Evolutionary conservation across 2,888 invertebrate genomes (phyloP), one percentile per base, ranked within the genome.

Genomic region (Watsonalla cultraria): DNA sequence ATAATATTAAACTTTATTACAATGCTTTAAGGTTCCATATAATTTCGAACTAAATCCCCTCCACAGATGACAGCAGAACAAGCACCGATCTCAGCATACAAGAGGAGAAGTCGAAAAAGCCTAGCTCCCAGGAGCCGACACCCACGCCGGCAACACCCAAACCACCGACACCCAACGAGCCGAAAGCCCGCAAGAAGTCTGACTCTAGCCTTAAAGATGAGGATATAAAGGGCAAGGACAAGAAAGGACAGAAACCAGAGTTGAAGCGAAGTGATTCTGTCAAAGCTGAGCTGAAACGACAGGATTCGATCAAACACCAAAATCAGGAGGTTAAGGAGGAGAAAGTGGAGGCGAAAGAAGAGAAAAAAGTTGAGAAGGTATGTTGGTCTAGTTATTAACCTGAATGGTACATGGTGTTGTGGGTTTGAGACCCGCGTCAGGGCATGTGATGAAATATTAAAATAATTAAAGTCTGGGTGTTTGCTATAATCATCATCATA

Each of bases 151-250:
- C 37, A 5, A 37, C 37, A 37, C 37, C 42, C 42, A 42, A 8
- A 2, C 42, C 42, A 11, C 46, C 62, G 35, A 51, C 64, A 13
- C 59, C 68, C 0, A 59, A 57, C 15, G 82, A 80, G 45, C 80
- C 74, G 0, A 90, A 88, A 61, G 59, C 79, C 1, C 72, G 88
- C 35, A 89, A 89, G 67, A 90, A 88, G 57, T 86, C 89, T 0
- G 90, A 90, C 65, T 80, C 89, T 0, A 86, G 86, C 53, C 69
- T 86, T 46, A 89, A 88, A 66, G 90, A 90, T 5, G 90, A 90
- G 57, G 86, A 87, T 9, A 24, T 65, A 2, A 87, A 84, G 68
- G 47, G 59, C 0, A 84, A 82, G 61, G 80, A 79, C 0, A 81
- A 80, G 52, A 72, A 62, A 14, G 80, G 67, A 54, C 80, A 80